Evolutionary conservation across 2,113 vertebrate genomes (phyloP).

Genomic region (Microcebus tavaratra): DNA sequence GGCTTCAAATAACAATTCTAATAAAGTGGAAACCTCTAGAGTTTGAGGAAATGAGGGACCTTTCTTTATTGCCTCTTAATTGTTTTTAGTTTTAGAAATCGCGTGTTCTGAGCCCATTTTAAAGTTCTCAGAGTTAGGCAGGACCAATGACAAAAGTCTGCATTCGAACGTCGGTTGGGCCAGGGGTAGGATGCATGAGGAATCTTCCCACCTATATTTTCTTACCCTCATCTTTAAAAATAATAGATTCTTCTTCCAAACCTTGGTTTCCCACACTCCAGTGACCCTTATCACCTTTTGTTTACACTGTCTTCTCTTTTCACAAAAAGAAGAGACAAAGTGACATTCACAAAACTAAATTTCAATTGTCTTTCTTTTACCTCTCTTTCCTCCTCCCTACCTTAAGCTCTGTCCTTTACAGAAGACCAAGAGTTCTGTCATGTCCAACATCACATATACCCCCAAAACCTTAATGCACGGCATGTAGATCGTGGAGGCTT

Average conservation of each 20-base stretch:
- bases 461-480: background rate
- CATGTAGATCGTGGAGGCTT: background rate
- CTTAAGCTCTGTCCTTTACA: no score
- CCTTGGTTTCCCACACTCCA: background rate
- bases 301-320: background rate
- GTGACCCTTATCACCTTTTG: background rate
- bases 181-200: background rate
- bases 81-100: background rate
- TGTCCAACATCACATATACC: background rate
- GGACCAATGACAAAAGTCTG: background rate
- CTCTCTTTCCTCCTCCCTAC: accelerated
- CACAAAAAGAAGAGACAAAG: background rate
- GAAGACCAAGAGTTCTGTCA: background rate
- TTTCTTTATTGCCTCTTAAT: slow-evolving; percentile 2
- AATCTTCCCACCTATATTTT: background rate
- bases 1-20: background rate
- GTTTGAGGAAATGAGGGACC: background rate
- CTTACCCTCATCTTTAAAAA: background rate
- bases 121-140: background rate
- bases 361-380: background rate
- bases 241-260: background rate
- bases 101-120: background rate
- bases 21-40: background rate
- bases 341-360: background rate
- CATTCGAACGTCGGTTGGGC: background rate